These are phyloP conservation scores for Parotia lawesii DNA, from an alignment of 2,113 vertebrate species.

Conservation along the genomic window DNA sequence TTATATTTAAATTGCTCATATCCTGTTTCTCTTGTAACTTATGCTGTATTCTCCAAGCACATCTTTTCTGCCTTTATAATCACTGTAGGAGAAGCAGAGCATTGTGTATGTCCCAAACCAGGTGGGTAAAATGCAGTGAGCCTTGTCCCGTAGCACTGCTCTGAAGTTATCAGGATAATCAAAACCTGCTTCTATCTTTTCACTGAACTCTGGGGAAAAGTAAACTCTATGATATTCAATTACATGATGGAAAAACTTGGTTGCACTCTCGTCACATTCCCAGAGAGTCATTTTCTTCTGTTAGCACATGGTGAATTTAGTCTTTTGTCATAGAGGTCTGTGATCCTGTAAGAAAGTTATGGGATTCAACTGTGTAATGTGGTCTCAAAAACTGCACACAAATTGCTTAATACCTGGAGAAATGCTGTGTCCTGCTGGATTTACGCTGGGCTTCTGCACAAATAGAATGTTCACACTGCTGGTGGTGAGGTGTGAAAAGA, in stretches of 20 bases:
- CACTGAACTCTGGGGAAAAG: background rate
- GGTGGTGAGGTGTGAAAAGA: background rate
- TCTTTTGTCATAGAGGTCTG: background rate
- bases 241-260: background rate
- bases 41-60: background rate
- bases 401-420: background rate
- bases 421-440: background rate
- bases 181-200: background rate
- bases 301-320: background rate
- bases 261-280: background rate
- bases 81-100: background rate
- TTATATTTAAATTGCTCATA: background rate
- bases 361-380: background rate
- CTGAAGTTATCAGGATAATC: background rate
- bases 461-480: background rate
- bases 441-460: background rate
- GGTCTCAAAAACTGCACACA: background rate
- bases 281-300: background rate
- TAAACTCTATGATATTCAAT: background rate
- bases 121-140: slow-evolving; percentile 12
- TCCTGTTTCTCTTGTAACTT: background rate
- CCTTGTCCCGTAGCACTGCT: background rate
- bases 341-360: background rate
- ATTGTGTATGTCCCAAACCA: background rate
- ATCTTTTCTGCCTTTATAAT: background rate